Conservation (phyloP, 1,140 invertebrate species). For the Atta colombica region DNA sequence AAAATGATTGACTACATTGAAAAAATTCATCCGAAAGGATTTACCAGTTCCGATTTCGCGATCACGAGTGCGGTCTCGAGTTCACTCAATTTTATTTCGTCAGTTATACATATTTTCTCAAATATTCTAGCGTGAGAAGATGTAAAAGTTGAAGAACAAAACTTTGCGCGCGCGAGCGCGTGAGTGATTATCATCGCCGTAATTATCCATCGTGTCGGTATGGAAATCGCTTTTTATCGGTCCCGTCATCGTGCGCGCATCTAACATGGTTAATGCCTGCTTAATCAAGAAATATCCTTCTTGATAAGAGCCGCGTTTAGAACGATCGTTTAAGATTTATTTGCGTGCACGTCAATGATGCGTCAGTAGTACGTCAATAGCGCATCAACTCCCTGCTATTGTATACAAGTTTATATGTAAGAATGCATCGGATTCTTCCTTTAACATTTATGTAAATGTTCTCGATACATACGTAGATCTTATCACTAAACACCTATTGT, state of each 20-base stretch:
- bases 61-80: neutral
- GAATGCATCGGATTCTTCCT: neutral
- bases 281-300: conserved; percentile 56
- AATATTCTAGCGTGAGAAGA: neutral
- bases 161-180: neutral
- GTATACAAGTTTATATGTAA: conserved; percentile 15
- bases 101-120: neutral
- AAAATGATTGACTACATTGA: neutral
- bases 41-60: neutral
- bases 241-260: conserved; percentile 27
- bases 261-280: conserved; percentile 46
- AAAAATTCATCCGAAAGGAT: conserved; percentile 11
- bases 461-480: neutral
- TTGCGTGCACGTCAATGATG: conserved; percentile 14
- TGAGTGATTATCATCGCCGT: conserved; percentile 49
- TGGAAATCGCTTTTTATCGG: conserved; percentile 65
- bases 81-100: neutral
- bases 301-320: conserved; percentile 16
- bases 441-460: conserved; percentile 20
- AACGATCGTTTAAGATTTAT: conserved; percentile 46
- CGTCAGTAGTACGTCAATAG: conserved; percentile 20
- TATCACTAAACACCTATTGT: neutral
- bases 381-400: conserved; percentile 17
- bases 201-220: conserved; percentile 61
- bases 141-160: conserved; percentile 31